Base-by-base conservation (phyloP, 2,888 invertebrate species). In the Thera obeliscata region DNA sequence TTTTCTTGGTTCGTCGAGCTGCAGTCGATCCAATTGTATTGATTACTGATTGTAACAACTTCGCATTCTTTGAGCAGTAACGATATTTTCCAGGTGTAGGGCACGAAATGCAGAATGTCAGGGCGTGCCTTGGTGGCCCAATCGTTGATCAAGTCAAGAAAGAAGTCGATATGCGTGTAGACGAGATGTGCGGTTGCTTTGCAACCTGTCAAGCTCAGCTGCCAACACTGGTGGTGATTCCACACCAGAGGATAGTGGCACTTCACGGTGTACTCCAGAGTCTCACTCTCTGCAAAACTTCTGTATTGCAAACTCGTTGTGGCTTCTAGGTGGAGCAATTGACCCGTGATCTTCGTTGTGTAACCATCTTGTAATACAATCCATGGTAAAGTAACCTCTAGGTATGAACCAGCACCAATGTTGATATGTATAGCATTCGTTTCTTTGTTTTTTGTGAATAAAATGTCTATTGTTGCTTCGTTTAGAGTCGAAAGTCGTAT, bases 1-100 rank as follows among this genome's bases (percentile, higher is more conserved):
- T 99, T 99, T 91, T 99, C 99, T 87, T 98, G 98, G 79, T 98
- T 97, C 60, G 98, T 98, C 38, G 98, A 98, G 64, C 98, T 98
- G 80, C 99, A 99, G 89, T 99, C 99, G 76, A 99, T 97, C 99
- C 99, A 99, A 89, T 99, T 99, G 88, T 98, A 98, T 85, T 99
- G 98, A 90, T 99, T 99, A 81, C 98, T 97, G 12, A 98, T 93
- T 54, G 98, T 97, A 1, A 99, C 95, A 12, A 99, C 94, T 90
- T 99, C 99, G 89, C 99, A 99, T 88, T 99, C 98, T 87, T 99
- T 98, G 35, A 99, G 91, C 7, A 98, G 94, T 70, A 99, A 94
- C 70, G 96, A 97, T 80, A 99, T 97, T 84, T 97, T 97, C 97
- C 98, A 99, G 0, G 98, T 98, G 88, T 99, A 99, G 1, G 99